Percentiles rank a stretch among this genome's conserved stretches.
phyloP scores from a whole-genome alignment of 2,113 vertebrate species.

The Aix galericulata region DNA sequence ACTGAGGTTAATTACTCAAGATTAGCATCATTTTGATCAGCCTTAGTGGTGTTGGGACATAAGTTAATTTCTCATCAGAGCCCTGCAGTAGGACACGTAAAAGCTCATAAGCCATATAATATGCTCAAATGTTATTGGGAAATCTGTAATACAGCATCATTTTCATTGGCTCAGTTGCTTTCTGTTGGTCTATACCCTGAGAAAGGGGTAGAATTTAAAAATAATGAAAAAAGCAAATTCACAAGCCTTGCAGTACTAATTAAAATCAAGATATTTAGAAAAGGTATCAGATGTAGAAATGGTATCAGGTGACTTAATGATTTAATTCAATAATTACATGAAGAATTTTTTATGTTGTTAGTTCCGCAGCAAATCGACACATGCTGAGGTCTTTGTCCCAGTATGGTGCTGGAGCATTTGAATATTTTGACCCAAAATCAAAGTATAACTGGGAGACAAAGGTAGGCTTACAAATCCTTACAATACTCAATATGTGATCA shows the following conservation, averaged over 20 bases:
- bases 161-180: neutral
- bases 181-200: neutral
- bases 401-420: slow-evolving; percentile 85
- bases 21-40: neutral
- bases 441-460: slow-evolving; percentile 86
- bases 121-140: neutral
- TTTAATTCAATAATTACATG: neutral
- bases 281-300: neutral
- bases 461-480: slow-evolving; percentile 71
- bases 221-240: neutral
- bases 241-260: neutral
- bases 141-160: neutral
- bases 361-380: slow-evolving; percentile 86
- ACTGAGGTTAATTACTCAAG: neutral
- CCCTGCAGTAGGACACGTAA: neutral
- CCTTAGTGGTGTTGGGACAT: neutral
- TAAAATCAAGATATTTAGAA: neutral
- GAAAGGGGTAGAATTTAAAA: neutral
- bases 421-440: slow-evolving; percentile 86
- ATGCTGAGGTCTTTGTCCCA: slow-evolving; percentile 85
- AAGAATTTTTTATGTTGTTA: slow-evolving; percentile 56
- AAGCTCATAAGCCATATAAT: neutral
- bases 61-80: neutral
- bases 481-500: neutral
- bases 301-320: neutral